Base-by-base conservation (phyloP, 2,888 invertebrate genomes). In the Drosophila buzzatii region DNA sequence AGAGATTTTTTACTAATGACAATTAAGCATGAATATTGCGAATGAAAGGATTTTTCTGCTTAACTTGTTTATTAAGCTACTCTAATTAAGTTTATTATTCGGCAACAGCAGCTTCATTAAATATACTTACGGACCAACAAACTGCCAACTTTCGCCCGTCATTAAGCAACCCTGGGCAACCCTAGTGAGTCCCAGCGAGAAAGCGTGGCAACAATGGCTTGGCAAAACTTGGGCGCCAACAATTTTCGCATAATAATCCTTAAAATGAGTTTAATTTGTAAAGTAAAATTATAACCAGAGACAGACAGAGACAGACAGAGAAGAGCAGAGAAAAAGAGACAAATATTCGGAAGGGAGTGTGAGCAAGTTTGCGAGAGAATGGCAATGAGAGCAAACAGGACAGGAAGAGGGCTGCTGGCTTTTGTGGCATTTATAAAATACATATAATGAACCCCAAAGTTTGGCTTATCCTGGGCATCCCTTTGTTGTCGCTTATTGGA, bases 221-320 rank as follows among this genome's bases (percentile, higher is more conserved):
- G 81, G 55, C 60, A 70, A 78, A 85, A 88, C 45, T 88, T 85
- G 63, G 68, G 67, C 77, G 73, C 87, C 82, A 82, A 78, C 85
- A 85, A 88, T 90, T 88, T 81, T 85, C 83, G 73, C 82, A 89
- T 89, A 86, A 90, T 90, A 86, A 86, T 86, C 89, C 90, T 84
- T 79, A 90, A 90, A 86, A 90, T 90, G 85, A 86, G 89, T 81
- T 89, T 90, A 90, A 90, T 90, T 86, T 86, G 86, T 86, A 89
- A 79, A 89, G 71, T 82, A 63, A 87, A 89, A 86, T 88, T 90
- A 70, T 71, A 74, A 71, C 45, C 69, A 70, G 60, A 57, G 51
- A 33, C 52, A n/a, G 37, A 14, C 55, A 39, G 23, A 52, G 41
- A 41, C 7, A 27, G 39, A 5, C 14, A 37, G 5, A 35, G 23